Percentiles rank a stretch among this genome's conserved stretches.
These are phyloP conservation scores for Sebastes reedi DNA, from an alignment of 2,797 vertebrate genomes.

Conservation along the genomic window DNA sequence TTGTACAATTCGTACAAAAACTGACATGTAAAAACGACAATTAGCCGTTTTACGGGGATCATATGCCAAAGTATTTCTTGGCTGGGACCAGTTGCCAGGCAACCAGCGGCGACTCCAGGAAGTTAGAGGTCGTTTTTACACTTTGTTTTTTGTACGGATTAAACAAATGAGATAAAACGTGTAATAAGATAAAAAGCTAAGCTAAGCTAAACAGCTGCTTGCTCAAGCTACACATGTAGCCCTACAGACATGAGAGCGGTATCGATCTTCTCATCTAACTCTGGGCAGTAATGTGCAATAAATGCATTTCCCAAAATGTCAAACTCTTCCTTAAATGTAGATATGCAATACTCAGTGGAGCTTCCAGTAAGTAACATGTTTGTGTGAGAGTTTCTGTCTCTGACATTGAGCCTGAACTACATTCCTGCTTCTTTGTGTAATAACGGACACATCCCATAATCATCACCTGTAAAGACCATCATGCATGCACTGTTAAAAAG, in stretches of 20 bases:
- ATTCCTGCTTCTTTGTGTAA: conserved; percentile 25
- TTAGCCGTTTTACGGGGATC: not conserved
- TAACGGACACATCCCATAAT: not conserved
- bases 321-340: conserved; percentile 46
- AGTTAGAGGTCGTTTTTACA: not conserved
- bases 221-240: not conserved
- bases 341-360: conserved; percentile 65
- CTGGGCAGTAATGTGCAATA: not conserved
- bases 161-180: not conserved
- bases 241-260: not conserved
- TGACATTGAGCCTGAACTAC: conserved; percentile 16
- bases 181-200: no score
- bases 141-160: not conserved
- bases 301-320: conserved; percentile 8
- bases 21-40: not conserved
- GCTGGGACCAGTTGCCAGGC: not conserved
- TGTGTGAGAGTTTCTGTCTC: conserved; percentile 37
- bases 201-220: not conserved
- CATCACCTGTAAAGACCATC: not conserved
- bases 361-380: conserved; percentile 56
- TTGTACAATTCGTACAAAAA: not conserved
- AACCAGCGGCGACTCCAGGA: not conserved
- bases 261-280: not conserved
- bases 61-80: not conserved
- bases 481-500: conserved; percentile 47